phyloP scores from a whole-genome alignment of 2,113 vertebrate genomes.

The Sterrhoptilus dennistouni region DNA sequence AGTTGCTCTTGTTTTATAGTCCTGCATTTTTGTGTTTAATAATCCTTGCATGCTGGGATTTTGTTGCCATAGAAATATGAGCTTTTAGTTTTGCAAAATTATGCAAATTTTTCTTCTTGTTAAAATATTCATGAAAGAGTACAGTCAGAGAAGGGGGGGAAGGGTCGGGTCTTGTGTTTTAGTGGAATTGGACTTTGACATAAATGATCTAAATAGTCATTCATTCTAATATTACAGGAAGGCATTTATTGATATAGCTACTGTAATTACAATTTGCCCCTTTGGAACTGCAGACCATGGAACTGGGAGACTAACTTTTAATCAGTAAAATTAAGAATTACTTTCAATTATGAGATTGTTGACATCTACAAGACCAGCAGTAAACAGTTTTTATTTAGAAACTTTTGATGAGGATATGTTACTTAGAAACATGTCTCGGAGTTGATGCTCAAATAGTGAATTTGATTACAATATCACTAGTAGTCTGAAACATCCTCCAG shows the following conservation, averaged over 20 bases:
- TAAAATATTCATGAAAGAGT: not conserved
- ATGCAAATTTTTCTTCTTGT: constrained; percentile 4
- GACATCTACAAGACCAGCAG: not conserved
- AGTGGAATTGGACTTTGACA: not conserved
- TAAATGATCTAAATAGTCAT: not conserved
- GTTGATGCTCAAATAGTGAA: not conserved
- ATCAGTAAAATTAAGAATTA: constrained; percentile 30
- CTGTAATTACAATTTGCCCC: not conserved
- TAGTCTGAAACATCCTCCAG: not conserved
- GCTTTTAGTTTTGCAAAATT: constrained; percentile 11
- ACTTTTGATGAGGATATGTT: not conserved
- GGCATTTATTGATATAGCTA: not conserved
- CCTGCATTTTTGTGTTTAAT: not conserved
- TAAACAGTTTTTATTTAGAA: constrained; percentile 12
- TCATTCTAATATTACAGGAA: not conserved
- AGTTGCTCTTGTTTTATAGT: not conserved
- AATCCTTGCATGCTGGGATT: not conserved
- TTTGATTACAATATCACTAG: not conserved
- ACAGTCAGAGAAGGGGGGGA: not conserved
- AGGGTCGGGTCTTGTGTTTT: not conserved
- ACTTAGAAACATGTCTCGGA: not conserved
- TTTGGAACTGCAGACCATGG: not conserved
- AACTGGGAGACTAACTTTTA: not conserved
- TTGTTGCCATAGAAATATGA: constrained; percentile 52
- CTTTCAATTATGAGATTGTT: not conserved